Conservation (phyloP, 2,113 vertebrate genomes). For the Centropus bengalensis region DNA sequence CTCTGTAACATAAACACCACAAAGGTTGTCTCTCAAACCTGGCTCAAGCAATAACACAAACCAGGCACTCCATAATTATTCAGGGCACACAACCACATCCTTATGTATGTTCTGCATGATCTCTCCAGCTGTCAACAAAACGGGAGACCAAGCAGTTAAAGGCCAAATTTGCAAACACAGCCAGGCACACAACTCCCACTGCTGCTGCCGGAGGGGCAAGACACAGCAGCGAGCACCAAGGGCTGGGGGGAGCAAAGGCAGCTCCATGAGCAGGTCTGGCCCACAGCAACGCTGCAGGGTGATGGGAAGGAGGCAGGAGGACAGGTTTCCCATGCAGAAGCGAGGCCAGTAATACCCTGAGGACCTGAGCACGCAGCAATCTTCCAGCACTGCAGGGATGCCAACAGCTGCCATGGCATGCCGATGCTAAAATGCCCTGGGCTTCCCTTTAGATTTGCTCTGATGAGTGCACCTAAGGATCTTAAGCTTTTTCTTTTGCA, state of each 20-base stretch:
- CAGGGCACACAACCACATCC: not conserved
- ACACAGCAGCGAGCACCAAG: fast-evolving
- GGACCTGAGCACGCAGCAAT: not conserved
- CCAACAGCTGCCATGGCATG: not conserved
- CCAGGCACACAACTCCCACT: not conserved
- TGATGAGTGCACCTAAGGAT: not conserved
- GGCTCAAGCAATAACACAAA: not conserved
- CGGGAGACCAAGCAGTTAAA: not conserved
- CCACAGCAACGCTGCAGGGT: not conserved
- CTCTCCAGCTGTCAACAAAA: not conserved
- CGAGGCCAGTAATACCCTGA: not conserved
- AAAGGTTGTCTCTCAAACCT: not conserved
- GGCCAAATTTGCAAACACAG: slow-evolving; percentile 43
- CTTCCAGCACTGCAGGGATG: not conserved
- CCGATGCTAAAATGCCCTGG: not conserved
- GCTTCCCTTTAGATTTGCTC: not conserved
- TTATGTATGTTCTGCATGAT: slow-evolving; percentile 12
- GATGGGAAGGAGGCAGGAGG: not conserved
- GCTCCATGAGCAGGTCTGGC: not conserved
- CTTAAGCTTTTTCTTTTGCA: not conserved
- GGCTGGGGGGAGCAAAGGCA: not conserved
- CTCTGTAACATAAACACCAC: not conserved
- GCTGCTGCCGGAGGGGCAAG: not conserved
- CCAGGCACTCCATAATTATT: not conserved
- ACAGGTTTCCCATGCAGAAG: not conserved